phyloP scores from a whole-genome alignment of 2,797 vertebrate species.

The Merluccius polli region DNA sequence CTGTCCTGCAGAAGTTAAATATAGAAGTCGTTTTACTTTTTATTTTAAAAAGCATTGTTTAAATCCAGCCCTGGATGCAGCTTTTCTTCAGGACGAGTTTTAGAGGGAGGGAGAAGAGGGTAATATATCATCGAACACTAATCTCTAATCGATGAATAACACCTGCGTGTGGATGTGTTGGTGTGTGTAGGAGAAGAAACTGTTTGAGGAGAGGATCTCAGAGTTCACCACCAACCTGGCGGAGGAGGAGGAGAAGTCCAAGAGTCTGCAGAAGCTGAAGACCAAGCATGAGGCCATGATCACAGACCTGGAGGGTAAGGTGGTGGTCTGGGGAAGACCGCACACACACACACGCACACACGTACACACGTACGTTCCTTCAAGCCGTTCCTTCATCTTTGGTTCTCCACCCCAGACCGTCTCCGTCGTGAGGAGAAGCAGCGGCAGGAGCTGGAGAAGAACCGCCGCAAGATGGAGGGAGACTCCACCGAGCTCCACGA shows the following conservation, averaged over 20 bases:
- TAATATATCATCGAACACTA: neutral
- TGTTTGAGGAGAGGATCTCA: constrained; percentile 89
- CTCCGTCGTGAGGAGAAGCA: constrained; percentile 93
- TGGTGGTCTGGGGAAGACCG: neutral
- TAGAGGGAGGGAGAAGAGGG: neutral
- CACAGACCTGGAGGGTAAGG: constrained; percentile 91
- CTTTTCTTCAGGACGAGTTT: neutral
- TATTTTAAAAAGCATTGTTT: neutral
- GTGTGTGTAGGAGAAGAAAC: constrained; percentile 86
- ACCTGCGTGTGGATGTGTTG: neutral
- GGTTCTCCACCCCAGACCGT: constrained; percentile 74
- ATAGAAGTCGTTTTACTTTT: neutral
- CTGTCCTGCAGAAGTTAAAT: neutral
- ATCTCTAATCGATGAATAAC: neutral
- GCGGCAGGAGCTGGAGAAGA: constrained; percentile 95
- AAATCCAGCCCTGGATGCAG: neutral
- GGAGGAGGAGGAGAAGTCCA: constrained; percentile 98
- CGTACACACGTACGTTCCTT: neutral
- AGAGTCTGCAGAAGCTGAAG: constrained; percentile 96
- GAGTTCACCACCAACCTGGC: constrained; percentile 94
- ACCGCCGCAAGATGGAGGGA: constrained; percentile 91
- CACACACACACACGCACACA: neutral
- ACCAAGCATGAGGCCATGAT: constrained; percentile 99
- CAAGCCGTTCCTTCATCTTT: too few relatives aligned
- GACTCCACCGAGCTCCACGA: constrained; percentile 88